Base-by-base conservation (phyloP, 2,888 invertebrate genomes). In the Hemicrepidius hirtus region DNA sequence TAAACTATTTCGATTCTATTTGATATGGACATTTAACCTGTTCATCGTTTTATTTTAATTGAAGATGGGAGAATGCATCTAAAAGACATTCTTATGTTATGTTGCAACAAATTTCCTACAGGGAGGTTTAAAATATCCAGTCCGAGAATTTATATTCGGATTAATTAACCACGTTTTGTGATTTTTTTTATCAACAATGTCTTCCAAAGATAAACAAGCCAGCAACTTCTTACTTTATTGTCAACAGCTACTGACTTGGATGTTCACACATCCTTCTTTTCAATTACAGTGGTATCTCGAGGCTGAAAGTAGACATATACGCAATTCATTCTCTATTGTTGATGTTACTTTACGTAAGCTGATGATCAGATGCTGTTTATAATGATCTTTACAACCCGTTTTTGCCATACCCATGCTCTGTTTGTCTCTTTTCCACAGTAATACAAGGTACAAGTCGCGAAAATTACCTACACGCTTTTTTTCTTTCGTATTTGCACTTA, bases 251-350 rank as follows among this genome's bases (percentile, higher is more conserved):
- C 53, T 62, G 32, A 35, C 68, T 35, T 32, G 40, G 49, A 40
- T 57, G 62, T 66, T 71, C 71, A 63, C 67, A 67, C 71, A 71
- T 70, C 55, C 21, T 63, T 69, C 71, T 67, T 62, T 68, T 67
- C 71, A 71, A 71, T 67, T 71, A 71, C 53, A 55, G 62, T 20
- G 60, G 32, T 63, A 62, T 62, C 62, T 62, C 16, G 32, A 60
- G 53, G 63, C 46, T 66, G 21, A 49, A 21, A 21, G 32, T 44
- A 57, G 44, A 62, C 59, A 66, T 55, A 64, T 67, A 55, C 18
- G 67, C 67, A 62, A 67, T 67, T 71, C 65, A 50, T 71, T 37
- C 53, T 66, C 40, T 44, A 67, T 71, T 60, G 66, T 50, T 49
- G 35, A n/a, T 41, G 32, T 44, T 41, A 20, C 63, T 32, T 63